Conservation (phyloP, 2,113 vertebrate species). For the Trachemys scripta region DNA sequence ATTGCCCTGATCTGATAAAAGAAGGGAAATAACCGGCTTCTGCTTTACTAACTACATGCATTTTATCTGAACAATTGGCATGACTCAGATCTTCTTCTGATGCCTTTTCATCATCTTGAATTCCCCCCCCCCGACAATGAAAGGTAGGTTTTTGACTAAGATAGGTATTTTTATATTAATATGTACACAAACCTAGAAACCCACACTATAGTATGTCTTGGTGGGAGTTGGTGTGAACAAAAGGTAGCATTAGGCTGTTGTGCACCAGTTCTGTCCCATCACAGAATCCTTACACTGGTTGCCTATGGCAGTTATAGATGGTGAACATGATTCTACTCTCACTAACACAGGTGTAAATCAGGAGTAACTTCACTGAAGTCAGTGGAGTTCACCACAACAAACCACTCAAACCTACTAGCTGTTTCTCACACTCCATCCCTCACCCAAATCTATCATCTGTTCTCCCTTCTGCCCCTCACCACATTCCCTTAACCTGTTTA, state of each 20-base stretch:
- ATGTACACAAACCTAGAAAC: not conserved
- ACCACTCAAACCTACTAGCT: not conserved
- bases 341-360: not conserved
- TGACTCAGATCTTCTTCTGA: not conserved
- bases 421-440: not conserved
- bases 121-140: not conserved
- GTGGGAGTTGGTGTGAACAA: not conserved
- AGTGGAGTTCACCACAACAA: not conserved
- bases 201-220: not conserved
- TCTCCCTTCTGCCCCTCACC: not conserved
- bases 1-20: not conserved
- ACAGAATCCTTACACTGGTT: not conserved
- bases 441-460: not conserved
- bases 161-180: not conserved
- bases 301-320: not conserved
- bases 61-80: not conserved
- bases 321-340: not conserved
- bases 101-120: not conserved
- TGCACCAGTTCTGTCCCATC: not conserved
- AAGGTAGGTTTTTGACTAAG: not conserved
- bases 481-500: not conserved
- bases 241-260: not conserved
- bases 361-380: not conserved
- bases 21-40: not conserved
- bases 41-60: not conserved